Conservation (phyloP, 2,113 vertebrate species). For the Amia ocellicauda region DNA sequence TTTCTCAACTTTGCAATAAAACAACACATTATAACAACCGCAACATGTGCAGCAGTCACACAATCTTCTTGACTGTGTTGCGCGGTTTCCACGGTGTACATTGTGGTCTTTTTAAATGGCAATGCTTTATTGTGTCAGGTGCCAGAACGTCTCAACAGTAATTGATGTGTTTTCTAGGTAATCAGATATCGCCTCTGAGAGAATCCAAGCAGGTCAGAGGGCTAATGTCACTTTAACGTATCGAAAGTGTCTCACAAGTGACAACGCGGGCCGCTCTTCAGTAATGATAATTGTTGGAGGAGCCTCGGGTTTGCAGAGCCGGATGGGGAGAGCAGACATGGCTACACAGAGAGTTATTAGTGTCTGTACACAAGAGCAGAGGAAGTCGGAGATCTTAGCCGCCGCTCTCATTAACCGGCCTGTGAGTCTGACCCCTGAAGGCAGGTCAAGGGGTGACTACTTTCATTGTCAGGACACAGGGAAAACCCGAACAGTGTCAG, state of each 20-base stretch:
- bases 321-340: neutral
- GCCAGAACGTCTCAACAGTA: neutral
- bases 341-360: neutral
- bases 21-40: too few species aligned
- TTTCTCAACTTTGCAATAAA: too few species aligned
- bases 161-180: conserved; percentile 2
- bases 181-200: neutral
- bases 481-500: neutral
- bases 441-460: neutral
- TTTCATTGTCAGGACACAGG: neutral
- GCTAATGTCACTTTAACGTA: neutral
- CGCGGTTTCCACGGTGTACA: too few species aligned
- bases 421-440: neutral
- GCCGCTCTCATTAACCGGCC: conserved; percentile 2
- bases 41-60: too few species aligned
- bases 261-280: neutral
- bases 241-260: neutral
- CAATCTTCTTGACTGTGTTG: too few species aligned
- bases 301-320: neutral
- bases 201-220: neutral
- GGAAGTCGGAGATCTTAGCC: neutral
- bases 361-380: neutral
- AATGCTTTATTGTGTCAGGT: too few species aligned
- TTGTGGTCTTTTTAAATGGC: too few species aligned
- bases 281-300: neutral